Evolutionary conservation across 1,140 invertebrate genomes (phyloP), one percentile per base, ranked within the genome.

Genomic region (Drosophila pachea): DNA sequence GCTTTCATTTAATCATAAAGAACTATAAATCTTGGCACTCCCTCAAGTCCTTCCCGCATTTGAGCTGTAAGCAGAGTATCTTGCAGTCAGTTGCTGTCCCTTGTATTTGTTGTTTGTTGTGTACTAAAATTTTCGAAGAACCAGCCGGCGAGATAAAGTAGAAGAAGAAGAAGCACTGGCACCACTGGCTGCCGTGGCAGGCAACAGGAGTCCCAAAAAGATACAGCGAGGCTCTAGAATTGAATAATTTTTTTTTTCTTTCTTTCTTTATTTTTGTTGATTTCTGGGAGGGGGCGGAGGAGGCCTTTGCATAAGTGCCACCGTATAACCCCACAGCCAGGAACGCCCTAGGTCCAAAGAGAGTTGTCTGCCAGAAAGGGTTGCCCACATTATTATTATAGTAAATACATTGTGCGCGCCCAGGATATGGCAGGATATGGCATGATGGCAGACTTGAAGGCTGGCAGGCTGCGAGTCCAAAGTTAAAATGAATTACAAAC

Each of bases 401-500:
- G 65, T 45, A 66, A 60, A 65, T 52, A 66, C 29, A 54, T 8
- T 35, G 40, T 22, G 50, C 9, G 31, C 48, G 2, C 22, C 22
- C 22, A 22, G 22, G 22, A 22, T 22, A 22, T 22, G 22, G 22
- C 40, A 52, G 38, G 50, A 43, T 32, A 54, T 58, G 32, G 6
- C 9, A 52, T 16, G 22, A 16, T 29, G 45, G 16, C 35, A 12
- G 40, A 5, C n/a, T 14, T 11, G 36, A 8, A 11, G 58, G 56
- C 31, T 14, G 47, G 8, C 47, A 43, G 45, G 32, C 38, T 36
- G 31, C 48, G 54, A 59, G 49, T 68, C 81, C 76, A 86, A 79
- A 79, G 69, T 86, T 81, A 74, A 86, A 84, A 79, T 84, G 81
- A 86, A 84, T 84, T 84, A 86, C 81, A 84, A 84, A 86, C 81